Evolutionary conservation across 2,113 vertebrate species (phyloP), one percentile per base, ranked within the genome.

Genomic region (Strix uralensis): DNA sequence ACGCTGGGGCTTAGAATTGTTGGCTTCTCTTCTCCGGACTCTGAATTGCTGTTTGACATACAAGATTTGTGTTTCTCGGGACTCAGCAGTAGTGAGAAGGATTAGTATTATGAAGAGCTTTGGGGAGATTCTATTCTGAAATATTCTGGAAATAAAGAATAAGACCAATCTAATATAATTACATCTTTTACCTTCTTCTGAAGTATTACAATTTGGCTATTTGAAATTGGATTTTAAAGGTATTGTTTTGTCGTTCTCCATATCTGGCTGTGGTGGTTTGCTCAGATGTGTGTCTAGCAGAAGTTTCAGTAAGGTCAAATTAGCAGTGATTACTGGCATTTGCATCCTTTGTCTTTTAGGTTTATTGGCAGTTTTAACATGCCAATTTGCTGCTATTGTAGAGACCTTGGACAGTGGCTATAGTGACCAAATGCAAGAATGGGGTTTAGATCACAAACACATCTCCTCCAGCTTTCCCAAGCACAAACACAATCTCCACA

Each of bases 1-100:
- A 90, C 42, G n/a, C 29, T 18, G 22, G 85, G 61, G 82, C 88
- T 90, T 94, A 85, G 65, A 80, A 92, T 47, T 40, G 38, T 85
- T 96, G 89, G 65, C 94, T 86, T 94, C 47, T 80, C 63, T 89
- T 81, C 79, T 88, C 62, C 55, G 55, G 66, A 81, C 65, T 95
- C 70, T 90, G 67, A 81, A 86, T 70, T 94, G 40, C 70, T 82
- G 3, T 88, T 91, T 95, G 92, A 94, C 84, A 87, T 75, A 42
- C 4, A 92, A 85, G 94, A 95, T 94, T 79, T 87, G 57, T 89
- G 32, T 75, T 47, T 52, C 81, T 83, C 62, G 66, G 40, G 25
- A 67, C 47, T 93, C 62, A 65, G 81, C 65, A 83, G 77, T n/a
- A 78, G 30, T 62, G n/a, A 86, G 66, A 67, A 81, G 81, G 74